Evolutionary conservation across 1,140 invertebrate genomes (phyloP).

Genomic region (Drosophila lowei): DNA sequence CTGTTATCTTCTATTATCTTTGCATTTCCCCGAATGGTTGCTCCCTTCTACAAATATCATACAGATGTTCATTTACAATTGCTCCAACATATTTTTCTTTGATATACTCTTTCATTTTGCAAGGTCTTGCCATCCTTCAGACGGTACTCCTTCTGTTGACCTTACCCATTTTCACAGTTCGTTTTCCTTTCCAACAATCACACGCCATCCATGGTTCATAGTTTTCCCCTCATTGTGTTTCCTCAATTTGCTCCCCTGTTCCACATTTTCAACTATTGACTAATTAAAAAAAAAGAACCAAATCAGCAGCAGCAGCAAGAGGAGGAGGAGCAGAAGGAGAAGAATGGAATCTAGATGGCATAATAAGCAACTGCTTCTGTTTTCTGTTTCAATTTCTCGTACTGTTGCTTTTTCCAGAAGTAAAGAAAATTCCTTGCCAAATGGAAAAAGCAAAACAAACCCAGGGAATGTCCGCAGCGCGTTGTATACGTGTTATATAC

Average conservation of each 20-base stretch:
- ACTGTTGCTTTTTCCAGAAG: constrained; percentile 22
- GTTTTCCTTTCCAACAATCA: constrained; percentile 42
- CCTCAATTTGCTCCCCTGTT: constrained; percentile 28
- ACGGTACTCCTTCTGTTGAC: constrained; percentile 21
- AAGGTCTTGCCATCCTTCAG: constrained; percentile 10
- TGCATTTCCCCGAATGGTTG: too few relatives aligned
- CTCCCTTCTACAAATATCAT: too few relatives aligned
- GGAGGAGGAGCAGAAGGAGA: constrained; percentile 29
- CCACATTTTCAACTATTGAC: constrained; percentile 64
- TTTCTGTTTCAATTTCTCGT: constrained; percentile 17
- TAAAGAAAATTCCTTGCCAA: constrained; percentile 41
- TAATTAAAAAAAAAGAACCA: constrained; percentile 70
- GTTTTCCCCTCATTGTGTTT: constrained; percentile 36
- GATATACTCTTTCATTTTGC: too few relatives aligned
- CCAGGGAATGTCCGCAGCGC: constrained; percentile 33
- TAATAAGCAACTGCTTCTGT: constrained; percentile 71
- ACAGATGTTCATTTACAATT: too few relatives aligned
- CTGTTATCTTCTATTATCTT: too few relatives aligned
- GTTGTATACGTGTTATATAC: constrained; percentile 4
- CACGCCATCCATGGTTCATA: constrained; percentile 4
- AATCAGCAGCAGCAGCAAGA: background rate
- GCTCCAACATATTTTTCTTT: too few relatives aligned
- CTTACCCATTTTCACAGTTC: constrained; percentile 61
- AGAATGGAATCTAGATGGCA: constrained; percentile 58
- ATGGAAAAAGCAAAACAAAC: constrained; percentile 34